Evolutionary conservation across 2,888 invertebrate genomes (phyloP).

Genomic region (Homarus gammarus): DNA sequence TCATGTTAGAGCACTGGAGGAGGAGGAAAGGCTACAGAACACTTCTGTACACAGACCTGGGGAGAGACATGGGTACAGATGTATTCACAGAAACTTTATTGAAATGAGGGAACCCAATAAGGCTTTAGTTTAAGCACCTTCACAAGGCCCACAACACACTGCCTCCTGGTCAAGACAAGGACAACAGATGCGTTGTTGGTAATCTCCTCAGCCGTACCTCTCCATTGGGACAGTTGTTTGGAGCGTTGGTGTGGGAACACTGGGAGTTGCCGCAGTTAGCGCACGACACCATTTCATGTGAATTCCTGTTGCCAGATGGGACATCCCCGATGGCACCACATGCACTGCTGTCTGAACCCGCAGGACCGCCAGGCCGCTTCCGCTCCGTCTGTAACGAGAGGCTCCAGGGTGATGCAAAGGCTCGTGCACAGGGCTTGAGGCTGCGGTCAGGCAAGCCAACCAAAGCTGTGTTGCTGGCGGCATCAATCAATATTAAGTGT

Average conservation of each 20-base stretch:
- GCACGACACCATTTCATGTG: constrained; percentile 71
- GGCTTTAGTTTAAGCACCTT: too few relatives aligned
- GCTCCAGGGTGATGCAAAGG: constrained; percentile 34
- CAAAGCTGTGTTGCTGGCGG: not conserved
- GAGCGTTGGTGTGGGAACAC: constrained; percentile 67
- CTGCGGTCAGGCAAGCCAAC: not conserved
- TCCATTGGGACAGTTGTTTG: constrained; percentile 73
- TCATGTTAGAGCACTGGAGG: too few relatives aligned
- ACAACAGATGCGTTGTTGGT: not conserved
- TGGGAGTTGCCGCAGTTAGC: constrained; percentile 73
- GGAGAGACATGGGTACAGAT: too few relatives aligned
- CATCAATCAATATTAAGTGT: not conserved
- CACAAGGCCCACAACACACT: too few relatives aligned
- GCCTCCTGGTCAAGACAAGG: not conserved
- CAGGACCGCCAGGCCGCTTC: constrained; percentile 57
- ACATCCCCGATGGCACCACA: constrained; percentile 58
- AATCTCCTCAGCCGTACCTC: constrained; percentile 46
- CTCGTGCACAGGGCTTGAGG: not conserved
- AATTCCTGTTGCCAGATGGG: constrained; percentile 59
- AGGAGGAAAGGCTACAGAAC: too few relatives aligned
- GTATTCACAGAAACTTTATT: too few relatives aligned
- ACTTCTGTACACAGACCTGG: too few relatives aligned
- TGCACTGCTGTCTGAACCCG: constrained; percentile 35
- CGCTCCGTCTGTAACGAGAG: constrained; percentile 57
- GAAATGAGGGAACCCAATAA: too few relatives aligned